phyloP scores from a whole-genome alignment of 2,888 invertebrate genomes.

The Hedychridium roseum region DNA sequence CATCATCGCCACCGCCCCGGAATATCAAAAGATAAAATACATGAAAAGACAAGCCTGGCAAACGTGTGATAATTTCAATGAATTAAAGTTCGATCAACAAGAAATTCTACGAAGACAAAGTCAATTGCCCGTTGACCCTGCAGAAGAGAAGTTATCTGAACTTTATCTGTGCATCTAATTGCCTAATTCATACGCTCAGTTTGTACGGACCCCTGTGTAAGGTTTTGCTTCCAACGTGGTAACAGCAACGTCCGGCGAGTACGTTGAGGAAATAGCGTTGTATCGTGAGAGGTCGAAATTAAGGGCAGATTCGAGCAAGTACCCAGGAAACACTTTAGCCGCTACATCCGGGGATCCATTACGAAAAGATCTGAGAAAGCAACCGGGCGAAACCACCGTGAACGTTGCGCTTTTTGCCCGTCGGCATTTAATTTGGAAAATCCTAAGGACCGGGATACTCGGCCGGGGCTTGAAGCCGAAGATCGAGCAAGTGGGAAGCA shows the following conservation, averaged over 20 bases:
- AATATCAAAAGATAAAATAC: slow-evolving; percentile 51
- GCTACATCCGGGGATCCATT: slow-evolving; percentile 62
- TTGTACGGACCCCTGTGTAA: no score
- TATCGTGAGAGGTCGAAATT: slow-evolving; percentile 35
- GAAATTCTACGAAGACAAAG: no score
- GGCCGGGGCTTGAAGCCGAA: no score
- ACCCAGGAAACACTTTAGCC: slow-evolving; percentile 55
- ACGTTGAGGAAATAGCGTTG: slow-evolving; percentile 15
- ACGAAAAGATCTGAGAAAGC: slow-evolving; percentile 52
- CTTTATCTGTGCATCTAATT: no score
- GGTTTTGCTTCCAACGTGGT: no score
- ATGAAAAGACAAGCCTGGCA: neutral
- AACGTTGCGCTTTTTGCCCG: slow-evolving; percentile 55
- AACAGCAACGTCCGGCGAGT: neutral
- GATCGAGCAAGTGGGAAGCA: no score
- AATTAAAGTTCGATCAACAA: no score
- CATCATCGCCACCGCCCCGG: slow-evolving; percentile 52
- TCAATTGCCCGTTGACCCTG: no score
- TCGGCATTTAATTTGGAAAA: slow-evolving; percentile 6
- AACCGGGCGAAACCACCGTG: slow-evolving; percentile 53
- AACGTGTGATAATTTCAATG: neutral
- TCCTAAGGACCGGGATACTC: no score
- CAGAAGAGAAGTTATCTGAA: neutral
- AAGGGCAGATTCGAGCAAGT: slow-evolving; percentile 38
- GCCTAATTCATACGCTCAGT: no score